These are phyloP conservation scores for Folsomia candida DNA, from an alignment of 2,888 invertebrate species.

Conservation along the genomic window DNA sequence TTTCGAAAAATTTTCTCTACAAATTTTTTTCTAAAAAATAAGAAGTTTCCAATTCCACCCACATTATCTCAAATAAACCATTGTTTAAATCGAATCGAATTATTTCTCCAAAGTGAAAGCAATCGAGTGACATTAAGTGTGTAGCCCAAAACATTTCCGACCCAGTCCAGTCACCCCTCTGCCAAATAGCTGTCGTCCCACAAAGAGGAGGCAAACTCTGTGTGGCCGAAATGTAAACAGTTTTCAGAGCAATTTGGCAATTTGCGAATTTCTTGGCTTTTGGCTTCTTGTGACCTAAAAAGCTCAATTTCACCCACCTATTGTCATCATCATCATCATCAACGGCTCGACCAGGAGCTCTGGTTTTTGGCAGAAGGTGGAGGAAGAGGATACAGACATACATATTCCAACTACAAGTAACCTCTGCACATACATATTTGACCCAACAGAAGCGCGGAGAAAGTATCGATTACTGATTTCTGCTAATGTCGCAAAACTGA, in stretches of 20 bases:
- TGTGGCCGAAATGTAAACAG: background rate
- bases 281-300: background rate
- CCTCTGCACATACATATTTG: too few species aligned
- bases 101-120: background rate
- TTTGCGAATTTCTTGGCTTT: background rate
- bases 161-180: background rate
- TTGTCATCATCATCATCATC: background rate
- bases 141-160: background rate
- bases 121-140: background rate
- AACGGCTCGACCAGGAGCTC: too few species aligned
- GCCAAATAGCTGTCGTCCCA: background rate
- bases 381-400: background rate
- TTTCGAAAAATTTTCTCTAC: too few species aligned
- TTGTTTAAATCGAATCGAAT: too few species aligned
- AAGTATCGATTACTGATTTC: background rate
- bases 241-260: constrained; percentile 1
- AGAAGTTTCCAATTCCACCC: background rate
- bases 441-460: too few species aligned
- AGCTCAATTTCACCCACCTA: background rate
- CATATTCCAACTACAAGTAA: too few species aligned
- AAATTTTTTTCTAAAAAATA: too few species aligned
- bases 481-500: background rate
- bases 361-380: background rate
- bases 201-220: background rate
- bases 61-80: background rate